A percentile compares a stretch with the other conserved stretches of the same genome.
These are phyloP conservation scores for Paramormyrops hopkinsi DNA, from an alignment of 2,797 vertebrate species.

Conservation along the genomic window DNA sequence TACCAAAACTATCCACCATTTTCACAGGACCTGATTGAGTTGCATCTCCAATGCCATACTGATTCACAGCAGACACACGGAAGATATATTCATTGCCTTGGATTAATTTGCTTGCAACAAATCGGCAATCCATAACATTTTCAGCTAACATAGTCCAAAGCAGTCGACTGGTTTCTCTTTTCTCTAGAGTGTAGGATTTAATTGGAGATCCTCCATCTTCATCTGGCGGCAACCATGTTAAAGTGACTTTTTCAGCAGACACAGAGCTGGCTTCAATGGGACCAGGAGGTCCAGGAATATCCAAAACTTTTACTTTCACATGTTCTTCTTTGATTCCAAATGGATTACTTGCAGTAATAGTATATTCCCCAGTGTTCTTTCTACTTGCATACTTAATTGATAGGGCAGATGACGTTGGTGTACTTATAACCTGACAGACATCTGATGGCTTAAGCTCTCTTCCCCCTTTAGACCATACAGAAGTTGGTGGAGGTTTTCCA, in stretches of 20 bases:
- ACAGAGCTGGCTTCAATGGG: conserved; percentile 88
- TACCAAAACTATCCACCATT: conserved; percentile 94
- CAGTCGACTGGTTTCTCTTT: conserved; percentile 95
- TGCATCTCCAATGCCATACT: conserved; percentile 87
- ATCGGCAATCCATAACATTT: conserved; percentile 83
- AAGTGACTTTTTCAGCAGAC: conserved; percentile 92
- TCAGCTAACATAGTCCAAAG: conserved; percentile 95
- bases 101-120: conserved; percentile 83
- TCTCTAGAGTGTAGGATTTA: conserved; percentile 90
- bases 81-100: conserved; percentile 98
- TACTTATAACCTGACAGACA: conserved; percentile 73
- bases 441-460: conserved; percentile 93
- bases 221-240: conserved; percentile 90
- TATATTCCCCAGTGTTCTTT: conserved; percentile 96
- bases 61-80: conserved; percentile 89
- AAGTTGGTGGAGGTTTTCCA: conserved; percentile 90
- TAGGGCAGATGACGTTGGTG: conserved; percentile 83
- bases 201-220: conserved; percentile 91
- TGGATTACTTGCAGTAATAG: conserved; percentile 91
- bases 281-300: conserved; percentile 91
- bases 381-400: conserved; percentile 85
- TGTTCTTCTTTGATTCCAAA: conserved; percentile 92
- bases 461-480: conserved; percentile 89
- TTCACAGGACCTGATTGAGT: conserved; percentile 85
- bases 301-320: conserved; percentile 89